A percentile compares a stretch with the other conserved stretches of the same genome.
Conservation (phyloP, 2,797 vertebrate species). For the Halcyon leucocephala region DNA sequence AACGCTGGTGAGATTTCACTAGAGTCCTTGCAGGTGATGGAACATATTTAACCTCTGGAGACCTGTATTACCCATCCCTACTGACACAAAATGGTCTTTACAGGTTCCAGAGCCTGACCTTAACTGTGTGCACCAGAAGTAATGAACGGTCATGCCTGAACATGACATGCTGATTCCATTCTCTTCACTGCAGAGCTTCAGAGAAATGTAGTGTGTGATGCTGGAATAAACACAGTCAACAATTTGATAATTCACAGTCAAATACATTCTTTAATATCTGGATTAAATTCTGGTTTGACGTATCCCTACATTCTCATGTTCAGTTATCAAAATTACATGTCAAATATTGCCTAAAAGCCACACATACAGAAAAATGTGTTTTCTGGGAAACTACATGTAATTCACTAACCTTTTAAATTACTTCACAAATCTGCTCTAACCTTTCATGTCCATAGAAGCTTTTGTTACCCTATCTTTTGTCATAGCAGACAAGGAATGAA, state of each 20-base stretch:
- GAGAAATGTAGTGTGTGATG: not conserved
- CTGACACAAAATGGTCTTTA: not conserved
- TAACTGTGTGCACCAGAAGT: accelerated
- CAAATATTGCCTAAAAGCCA: not conserved
- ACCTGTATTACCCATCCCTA: not conserved
- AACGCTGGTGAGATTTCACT: not conserved
- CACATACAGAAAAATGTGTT: not conserved
- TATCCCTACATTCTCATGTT: not conserved
- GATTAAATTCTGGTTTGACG: not conserved
- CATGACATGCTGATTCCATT: not conserved
- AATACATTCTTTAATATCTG: not conserved
- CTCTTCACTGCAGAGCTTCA: not conserved
- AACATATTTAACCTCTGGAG: not conserved
- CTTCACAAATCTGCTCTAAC: not conserved
- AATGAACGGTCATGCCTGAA: not conserved
- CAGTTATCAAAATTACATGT: not conserved
- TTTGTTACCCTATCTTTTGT: not conserved
- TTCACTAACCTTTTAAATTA: not conserved
- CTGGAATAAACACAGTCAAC: not conserved
- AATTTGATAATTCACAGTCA: not conserved
- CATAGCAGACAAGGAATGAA: not conserved
- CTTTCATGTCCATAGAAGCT: not conserved
- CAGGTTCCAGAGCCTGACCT: not conserved
- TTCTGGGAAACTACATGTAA: not conserved
- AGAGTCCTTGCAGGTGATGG: not conserved